Conservation (phyloP, 2,797 vertebrate genomes). For the Hypotaenidia okinawae region DNA sequence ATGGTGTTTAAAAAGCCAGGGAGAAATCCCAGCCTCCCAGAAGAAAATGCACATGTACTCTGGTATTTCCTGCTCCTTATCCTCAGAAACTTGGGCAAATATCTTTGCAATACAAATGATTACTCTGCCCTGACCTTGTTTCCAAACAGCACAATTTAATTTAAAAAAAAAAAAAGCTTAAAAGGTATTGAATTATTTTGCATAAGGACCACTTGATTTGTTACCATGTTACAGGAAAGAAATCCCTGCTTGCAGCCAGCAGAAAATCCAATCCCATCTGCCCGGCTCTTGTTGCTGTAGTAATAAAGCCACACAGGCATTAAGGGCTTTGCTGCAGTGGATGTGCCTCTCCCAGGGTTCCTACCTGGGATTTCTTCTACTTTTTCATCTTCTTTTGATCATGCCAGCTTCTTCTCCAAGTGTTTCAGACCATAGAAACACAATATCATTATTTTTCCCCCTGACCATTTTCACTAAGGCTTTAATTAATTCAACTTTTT, state of each 20-base stretch:
- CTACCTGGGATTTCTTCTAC: not conserved
- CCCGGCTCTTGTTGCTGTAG: not conserved
- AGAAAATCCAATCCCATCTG: constrained; percentile 4
- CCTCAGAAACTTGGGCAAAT: not conserved
- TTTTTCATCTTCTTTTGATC: not conserved
- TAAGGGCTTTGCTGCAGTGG: constrained; percentile 17
- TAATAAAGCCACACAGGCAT: not conserved
- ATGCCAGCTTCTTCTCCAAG: not conserved
- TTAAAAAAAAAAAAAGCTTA: not conserved
- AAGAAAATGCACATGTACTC: not conserved
- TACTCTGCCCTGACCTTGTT: not conserved
- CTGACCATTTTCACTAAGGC: not conserved
- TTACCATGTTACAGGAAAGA: not conserved
- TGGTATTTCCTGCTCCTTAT: not conserved
- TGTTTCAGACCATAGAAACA: not conserved
- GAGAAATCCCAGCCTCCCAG: not conserved
- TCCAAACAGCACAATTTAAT: not conserved
- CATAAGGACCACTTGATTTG: not conserved
- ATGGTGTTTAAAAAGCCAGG: not conserved
- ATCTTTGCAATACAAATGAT: not conserved
- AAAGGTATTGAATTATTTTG: not conserved
- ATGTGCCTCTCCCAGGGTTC: not conserved
- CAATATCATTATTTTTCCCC: no score
- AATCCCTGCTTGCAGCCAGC: not conserved
- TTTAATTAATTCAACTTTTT: not conserved